Percentiles rank a stretch among this genome's conserved stretches.
Conservation (phyloP, 2,797 vertebrate genomes). For the Hydrocynus forskahlii region DNA sequence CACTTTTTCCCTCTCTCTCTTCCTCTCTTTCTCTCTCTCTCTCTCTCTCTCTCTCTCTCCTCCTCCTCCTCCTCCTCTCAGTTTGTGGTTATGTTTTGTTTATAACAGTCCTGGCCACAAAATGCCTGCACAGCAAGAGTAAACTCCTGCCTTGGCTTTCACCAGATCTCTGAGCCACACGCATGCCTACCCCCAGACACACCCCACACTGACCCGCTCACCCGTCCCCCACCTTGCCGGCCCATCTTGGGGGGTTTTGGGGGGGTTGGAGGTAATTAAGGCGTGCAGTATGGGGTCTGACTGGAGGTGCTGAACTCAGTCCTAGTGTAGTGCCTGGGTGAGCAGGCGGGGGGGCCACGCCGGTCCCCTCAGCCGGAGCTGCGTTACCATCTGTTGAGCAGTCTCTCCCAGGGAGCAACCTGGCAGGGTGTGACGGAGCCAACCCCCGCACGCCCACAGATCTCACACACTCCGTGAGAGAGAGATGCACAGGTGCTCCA, state of each 20-base stretch:
- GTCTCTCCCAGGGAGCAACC: constrained; percentile 42
- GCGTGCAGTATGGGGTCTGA: constrained; percentile 39
- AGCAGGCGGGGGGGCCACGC: constrained; percentile 24
- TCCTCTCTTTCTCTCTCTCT: constrained; percentile 3
- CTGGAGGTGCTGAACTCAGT: constrained; percentile 6
- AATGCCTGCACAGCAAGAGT: constrained; percentile 41
- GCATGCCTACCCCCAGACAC: constrained; percentile 16
- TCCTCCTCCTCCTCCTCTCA: constrained; percentile 24
- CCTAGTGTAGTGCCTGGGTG: constrained; percentile 25
- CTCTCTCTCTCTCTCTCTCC: constrained; percentile 13
- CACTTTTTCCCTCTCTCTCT: background rate
- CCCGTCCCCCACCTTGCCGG: constrained; percentile 16
- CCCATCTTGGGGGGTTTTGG: constrained; percentile 27
- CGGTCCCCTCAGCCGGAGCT: constrained; percentile 40
- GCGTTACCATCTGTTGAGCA: constrained; percentile 57
- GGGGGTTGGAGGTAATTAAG: constrained; percentile 50
- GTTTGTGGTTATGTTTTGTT: constrained; percentile 56
- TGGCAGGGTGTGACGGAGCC: constrained; percentile 41
- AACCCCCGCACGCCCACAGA: constrained; percentile 36
- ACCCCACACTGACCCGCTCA: constrained; percentile 25
- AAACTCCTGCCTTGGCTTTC: constrained; percentile 38
- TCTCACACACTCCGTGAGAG: constrained; percentile 32
- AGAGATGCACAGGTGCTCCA: constrained; percentile 25
- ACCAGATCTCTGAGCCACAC: constrained; percentile 34
- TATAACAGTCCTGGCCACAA: constrained; percentile 44